Base-by-base conservation (phyloP, 1,140 invertebrate genomes). In the Drosophila ironensis region DNA sequence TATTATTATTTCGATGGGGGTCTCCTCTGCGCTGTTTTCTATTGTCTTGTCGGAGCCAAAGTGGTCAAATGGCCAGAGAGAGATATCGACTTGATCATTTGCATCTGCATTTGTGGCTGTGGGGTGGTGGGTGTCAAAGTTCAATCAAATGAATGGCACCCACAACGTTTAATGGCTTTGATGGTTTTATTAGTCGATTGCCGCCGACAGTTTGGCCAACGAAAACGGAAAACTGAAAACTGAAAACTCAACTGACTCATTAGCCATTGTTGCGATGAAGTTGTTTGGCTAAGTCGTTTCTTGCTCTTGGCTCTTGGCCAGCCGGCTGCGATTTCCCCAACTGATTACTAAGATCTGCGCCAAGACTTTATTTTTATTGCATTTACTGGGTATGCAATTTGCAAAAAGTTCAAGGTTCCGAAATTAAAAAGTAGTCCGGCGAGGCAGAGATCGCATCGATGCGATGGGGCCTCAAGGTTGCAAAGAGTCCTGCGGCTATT, bases 111-210 rank as follows among this genome's bases (percentile, higher is more conserved):
- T 12, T 33, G 28, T 47, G 22, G 56, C 59, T 63, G 16, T 63
- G 56, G 72, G 50, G 50, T 57, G n/a, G n/a, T 52, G 33, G 50
- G 73, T 59, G 53, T 82, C 80, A 84, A 48, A 82, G 78, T 84
- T 82, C 78, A 82, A 61, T 64, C 78, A 82, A 82, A 82, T 82
- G 78, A 82, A 82, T 82, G 80, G 78, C 78, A 84, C 78, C 78
- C 78, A 78, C 80, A 86, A 86, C 80, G 66, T 78, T 86, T 84
- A 84, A 84, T 84, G 73, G 64, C 60, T 86, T 84, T 84, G 78
- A 84, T 84, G 78, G 78, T 84, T 84, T 84, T 84, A 84, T 84
- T 84, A 84, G 77, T 35, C 61, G 40, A 64, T 72, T 76, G 77
- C 72, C 72, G 69, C 74, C 54, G 75, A 69, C 64, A 70, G 48